A percentile compares a stretch with the other conserved stretches of the same genome.
Evolutionary conservation across 2,888 invertebrate species (phyloP).

Genomic region (Tachina grossa): DNA sequence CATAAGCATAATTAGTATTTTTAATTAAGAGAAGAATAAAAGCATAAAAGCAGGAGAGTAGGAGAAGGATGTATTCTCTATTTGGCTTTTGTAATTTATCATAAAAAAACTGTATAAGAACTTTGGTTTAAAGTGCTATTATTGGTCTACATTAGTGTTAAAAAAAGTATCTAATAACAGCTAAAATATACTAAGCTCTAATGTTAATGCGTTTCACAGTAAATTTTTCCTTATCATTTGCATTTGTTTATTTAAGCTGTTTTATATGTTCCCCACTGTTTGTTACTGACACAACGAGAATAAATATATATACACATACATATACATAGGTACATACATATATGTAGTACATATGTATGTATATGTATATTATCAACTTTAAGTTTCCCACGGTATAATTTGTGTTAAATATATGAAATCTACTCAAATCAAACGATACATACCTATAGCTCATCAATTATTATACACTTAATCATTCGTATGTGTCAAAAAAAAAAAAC

Average conservation of each 20-base stretch:
- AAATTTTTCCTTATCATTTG: constrained; percentile 39
- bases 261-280: constrained; percentile 19
- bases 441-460: constrained; percentile 61
- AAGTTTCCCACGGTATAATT: constrained; percentile 65
- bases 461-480: constrained; percentile 39
- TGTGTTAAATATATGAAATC: constrained; percentile 53
- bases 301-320: too few relatives aligned
- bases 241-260: constrained; percentile 45
- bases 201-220: constrained; percentile 49
- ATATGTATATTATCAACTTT: too few relatives aligned
- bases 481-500: constrained; percentile 34
- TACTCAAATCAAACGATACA: constrained; percentile 57
- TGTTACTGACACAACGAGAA: too few relatives aligned
- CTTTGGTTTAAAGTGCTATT: neutral
- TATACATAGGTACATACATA: too few relatives aligned
- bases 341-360: too few relatives aligned
- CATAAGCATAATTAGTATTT: too few relatives aligned
- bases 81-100: too few relatives aligned
- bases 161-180: neutral
- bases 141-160: constrained; percentile 39
- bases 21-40: too few relatives aligned
- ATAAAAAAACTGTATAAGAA: too few relatives aligned
- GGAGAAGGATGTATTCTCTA: too few relatives aligned
- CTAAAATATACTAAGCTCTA: constrained; percentile 33
- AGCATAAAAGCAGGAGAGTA: too few relatives aligned